A percentile compares a stretch with the other conserved stretches of the same genome.
phyloP scores from a whole-genome alignment of 30 jellyfish, hydroid and myxozoan genomes.

The Rhopilema esculentum region DNA sequence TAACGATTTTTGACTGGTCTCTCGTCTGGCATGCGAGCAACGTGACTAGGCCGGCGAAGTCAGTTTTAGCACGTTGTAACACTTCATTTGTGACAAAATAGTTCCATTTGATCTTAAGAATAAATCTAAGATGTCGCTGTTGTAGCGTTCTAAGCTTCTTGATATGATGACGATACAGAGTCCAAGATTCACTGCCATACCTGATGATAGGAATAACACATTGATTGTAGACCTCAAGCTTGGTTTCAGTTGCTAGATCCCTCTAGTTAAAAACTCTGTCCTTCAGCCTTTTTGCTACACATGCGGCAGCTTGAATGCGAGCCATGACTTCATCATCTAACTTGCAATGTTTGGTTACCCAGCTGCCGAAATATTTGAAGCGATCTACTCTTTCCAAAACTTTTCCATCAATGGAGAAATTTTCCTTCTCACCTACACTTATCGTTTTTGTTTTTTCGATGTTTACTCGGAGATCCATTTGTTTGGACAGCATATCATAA shows the following conservation, averaged over 20 bases:
- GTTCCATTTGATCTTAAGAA: constrained; percentile 15
- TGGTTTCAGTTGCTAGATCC: constrained; percentile 18
- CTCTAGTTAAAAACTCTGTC: background rate
- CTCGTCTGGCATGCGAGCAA: constrained; percentile 38
- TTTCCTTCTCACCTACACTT: constrained; percentile 9
- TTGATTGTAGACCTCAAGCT: constrained; percentile 7
- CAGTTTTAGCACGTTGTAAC: constrained; percentile 38
- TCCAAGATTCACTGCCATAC: constrained; percentile 44
- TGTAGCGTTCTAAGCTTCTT: constrained; percentile 40
- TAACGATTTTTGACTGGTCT: constrained; percentile 13
- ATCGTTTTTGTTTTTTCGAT: constrained; percentile 40
- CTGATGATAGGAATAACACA: background rate
- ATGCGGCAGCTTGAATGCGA: constrained; percentile 53
- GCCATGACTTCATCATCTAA: constrained; percentile 15
- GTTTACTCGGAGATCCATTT: constrained; percentile 21
- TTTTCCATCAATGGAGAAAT: constrained; percentile 7
- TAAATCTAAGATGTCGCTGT: constrained; percentile 29
- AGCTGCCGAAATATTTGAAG: constrained; percentile 38
- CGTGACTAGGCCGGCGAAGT: constrained; percentile 53
- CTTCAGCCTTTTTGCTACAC: constrained; percentile 26
- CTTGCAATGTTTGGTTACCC: constrained; percentile 38
- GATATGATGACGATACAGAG: constrained; percentile 45
- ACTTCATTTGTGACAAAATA: constrained; percentile 40
- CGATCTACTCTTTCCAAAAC: constrained; percentile 13
- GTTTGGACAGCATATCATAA: constrained; percentile 13